Base-by-base conservation (phyloP, 2,888 invertebrate genomes). In the Biston betularia region DNA sequence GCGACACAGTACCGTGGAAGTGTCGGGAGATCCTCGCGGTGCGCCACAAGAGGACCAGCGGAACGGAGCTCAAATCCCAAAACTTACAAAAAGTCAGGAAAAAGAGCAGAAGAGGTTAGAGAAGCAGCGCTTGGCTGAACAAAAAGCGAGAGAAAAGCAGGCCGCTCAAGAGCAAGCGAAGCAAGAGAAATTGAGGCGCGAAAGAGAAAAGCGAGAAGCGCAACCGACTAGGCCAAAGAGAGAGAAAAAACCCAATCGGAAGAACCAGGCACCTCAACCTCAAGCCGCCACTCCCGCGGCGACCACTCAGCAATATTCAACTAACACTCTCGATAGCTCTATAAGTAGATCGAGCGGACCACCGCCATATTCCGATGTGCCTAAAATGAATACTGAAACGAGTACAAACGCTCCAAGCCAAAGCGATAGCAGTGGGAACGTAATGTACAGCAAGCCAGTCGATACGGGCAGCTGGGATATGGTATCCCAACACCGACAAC, bases 401-500 rank as follows among this genome's bases (percentile, higher is more conserved):
- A 57, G 11, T 8, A 33, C 42, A 8, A 48, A n/a, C 35, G 45
- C 68, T 0, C 77, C 76, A 12, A 86, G 82, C n/a, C 69, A 73
- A 9, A 77, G 62, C 10, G 87, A 89, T 44, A 76, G 73, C 8
- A 82, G 80, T 7, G 84, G 85, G 4, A 90, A 93, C 58, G 87
- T 87, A 0, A 87, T 76, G 42, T 92, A 87, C 58, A 76, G 80
- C 6, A 88, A 89, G 63, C 87, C 88, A 0, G 76, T 83, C 35
- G 86, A 85, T 6, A 77, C 77, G 0, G 88, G 87, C 63, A 94
- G 92, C 62, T 95, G 95, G 95, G 93, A 94, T 46, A 83, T 95
- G 68, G 89, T 95, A 69, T 89, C 92, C 0, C 89, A 94, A 65
- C 95, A 95, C 75, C 88, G 95, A 50, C 77, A 93, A 77, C 85